Percentiles rank a stretch among this genome's conserved stretches.
Conservation (phyloP, 35 echinoderm and acorn worm species). For the Acanthaster planci region DNA sequence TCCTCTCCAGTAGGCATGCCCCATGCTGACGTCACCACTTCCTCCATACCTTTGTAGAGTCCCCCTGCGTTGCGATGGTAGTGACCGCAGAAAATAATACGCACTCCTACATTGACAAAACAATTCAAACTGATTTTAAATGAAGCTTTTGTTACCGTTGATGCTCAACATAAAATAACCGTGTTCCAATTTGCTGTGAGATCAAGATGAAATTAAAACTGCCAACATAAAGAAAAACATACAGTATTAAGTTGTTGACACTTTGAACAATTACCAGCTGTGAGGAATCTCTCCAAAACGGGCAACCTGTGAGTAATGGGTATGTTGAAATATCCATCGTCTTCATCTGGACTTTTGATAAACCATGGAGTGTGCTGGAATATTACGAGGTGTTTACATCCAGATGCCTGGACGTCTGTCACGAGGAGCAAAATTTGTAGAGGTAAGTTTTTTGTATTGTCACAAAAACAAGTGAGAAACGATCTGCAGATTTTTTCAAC, state of each 20-base stretch:
- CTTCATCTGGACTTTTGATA: constrained; percentile 71
- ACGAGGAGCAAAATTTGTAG: too few species aligned
- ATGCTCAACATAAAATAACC: too few species aligned
- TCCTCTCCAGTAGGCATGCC: constrained; percentile 67
- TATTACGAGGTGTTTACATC: constrained; percentile 70
- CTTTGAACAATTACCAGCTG: constrained; percentile 73
- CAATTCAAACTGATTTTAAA: too few species aligned
- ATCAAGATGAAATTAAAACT: background rate
- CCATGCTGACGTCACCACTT: constrained; percentile 86
- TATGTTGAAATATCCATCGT: constrained; percentile 93
- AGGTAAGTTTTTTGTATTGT: too few species aligned
- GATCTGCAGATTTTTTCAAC: too few species aligned
- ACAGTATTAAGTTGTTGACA: background rate
- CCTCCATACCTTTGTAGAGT: constrained; percentile 84
- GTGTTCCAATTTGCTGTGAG: background rate
- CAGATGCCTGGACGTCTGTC: constrained; percentile 46
- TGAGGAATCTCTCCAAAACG: constrained; percentile 84
- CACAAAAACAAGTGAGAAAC: too few species aligned
- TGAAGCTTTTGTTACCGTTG: too few species aligned
- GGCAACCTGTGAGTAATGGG: constrained; percentile 47
- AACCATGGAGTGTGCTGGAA: constrained; percentile 99
- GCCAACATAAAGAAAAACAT: background rate
- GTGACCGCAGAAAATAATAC: constrained; percentile 88
- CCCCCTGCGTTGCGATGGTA: constrained; percentile 96
- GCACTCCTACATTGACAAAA: constrained; percentile 70